Base-by-base conservation (phyloP, 2,888 invertebrate genomes). In the Tanypteryx hageni region DNA sequence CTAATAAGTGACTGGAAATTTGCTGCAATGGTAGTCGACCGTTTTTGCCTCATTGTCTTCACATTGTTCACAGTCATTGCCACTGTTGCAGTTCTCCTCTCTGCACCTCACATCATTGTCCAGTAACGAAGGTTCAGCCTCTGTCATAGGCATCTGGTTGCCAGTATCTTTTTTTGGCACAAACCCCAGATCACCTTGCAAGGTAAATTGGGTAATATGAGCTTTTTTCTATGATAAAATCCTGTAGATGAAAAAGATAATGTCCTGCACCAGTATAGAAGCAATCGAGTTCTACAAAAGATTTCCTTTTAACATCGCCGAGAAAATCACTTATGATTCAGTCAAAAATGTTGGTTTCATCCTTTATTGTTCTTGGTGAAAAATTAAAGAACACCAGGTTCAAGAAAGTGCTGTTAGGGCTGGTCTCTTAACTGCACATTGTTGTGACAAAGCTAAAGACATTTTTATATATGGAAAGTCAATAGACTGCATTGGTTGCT, bases 1-100 rank as follows among this genome's bases (percentile, higher is more conserved):
- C 96, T 98, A 94, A 98, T 98, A 94, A 98, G 98, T 95, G 99
- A 99, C 95, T 99, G 99, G 99, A 99, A 99, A 95, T 99, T 99
- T 95, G 99, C 99, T 92, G 99, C 99, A 93, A 99, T 99, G 98
- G 99, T 99, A 95, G 98, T 99, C 95, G 99, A 99, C 96, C 97
- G 98, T 96, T 97, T 99, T 96, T 99, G 99, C 96, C 97, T 99
- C 96, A 98, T 98, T 96, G 97, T 99, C 95, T 99, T 99, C 96
- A 98, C 98, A 93, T 96, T 98, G 95, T 99, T 99, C 96, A 99
- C 98, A 94, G 97, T 98, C 95, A 97, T 98, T 95, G 98, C 98
- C 94, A 98, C 99, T 94, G 97, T 98, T 94, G 98, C 98, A 94
- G 98, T 98, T 95, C 96, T 99, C 94, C 96, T 98, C 94, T 98